Conservation (phyloP, 2,113 vertebrate genomes). For the Rostratula benghalensis region DNA sequence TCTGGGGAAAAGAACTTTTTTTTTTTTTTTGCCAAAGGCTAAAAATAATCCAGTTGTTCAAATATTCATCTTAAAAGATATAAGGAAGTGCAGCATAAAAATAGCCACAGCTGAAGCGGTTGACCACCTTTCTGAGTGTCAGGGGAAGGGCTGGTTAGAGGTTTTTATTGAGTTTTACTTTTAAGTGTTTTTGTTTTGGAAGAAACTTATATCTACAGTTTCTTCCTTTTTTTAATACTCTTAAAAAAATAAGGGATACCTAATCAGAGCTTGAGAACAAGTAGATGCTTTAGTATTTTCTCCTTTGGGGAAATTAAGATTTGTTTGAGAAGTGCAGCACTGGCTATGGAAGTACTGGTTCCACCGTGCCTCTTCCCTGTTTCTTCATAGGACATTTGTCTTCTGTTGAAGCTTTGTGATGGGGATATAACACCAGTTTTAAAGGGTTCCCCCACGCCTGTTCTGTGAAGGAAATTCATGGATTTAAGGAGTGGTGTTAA, state of each 20-base stretch:
- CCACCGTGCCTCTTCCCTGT: not conserved
- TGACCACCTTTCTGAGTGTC: not conserved
- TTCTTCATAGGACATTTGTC: not conserved
- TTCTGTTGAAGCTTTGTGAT: not conserved
- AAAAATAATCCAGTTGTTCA: slow-evolving; percentile 49
- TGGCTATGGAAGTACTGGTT: not conserved
- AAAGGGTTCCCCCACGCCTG: not conserved
- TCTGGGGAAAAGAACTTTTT: slow-evolving; percentile 9
- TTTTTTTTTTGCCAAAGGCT: not conserved
- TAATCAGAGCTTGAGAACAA: not conserved
- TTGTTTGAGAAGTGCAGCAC: not conserved
- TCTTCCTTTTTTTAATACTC: not conserved
- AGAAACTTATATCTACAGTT: not conserved
- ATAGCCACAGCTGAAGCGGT: slow-evolving; percentile 2
- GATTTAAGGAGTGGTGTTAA: not conserved
- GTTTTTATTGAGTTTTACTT: not conserved
- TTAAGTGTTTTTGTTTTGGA: not conserved
- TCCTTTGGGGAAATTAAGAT: not conserved
- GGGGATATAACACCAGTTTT: not conserved
- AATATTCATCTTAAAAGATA: slow-evolving; percentile 28
- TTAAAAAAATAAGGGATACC: not conserved
- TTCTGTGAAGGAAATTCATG: not conserved
- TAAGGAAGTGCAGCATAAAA: slow-evolving; percentile 40
- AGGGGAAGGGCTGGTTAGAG: not conserved
- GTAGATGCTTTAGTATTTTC: not conserved